Evolutionary conservation across 37 sponge, comb jelly and placozoan genomes (phyloP), one percentile per base, ranked within the genome.

Genomic region (Tethya wilhelma): DNA sequence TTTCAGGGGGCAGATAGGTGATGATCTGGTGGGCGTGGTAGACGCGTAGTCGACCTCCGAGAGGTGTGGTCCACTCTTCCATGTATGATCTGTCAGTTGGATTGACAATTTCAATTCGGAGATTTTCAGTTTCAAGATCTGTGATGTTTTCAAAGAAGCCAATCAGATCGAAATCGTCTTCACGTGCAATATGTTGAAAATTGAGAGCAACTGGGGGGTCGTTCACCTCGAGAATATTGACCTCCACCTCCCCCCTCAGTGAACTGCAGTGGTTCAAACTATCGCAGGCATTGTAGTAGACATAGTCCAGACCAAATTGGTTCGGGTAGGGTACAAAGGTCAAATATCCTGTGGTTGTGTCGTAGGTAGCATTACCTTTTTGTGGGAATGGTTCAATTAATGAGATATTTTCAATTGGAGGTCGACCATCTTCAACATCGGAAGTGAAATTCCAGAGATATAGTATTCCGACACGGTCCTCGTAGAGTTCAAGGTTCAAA

Each of bases 1-100:
- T 39, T 17, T 20, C 26, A 8, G 87, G 85, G 0, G 96, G 93
- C 12, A 79, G 80, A 33, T 96, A 96, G 37, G 93, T 90, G 31
- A 93, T 76, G 37, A 96, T 83, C 56, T 90, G 93, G 56, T 96
- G 91, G 25, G 87, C 88, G 32, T 96, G 90, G 67, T 89, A 96
- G 30, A 96, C 93, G 6, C 91, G 82, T 0, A 96, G 80, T 1
- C 20, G 41, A 7, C 87, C 96, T 37, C 90, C 85, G 25, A 71
- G 44, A 1, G 78, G 40, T 32, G 91, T 90, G 22, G 59, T 75
- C 67, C 82, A 78, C 34, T 59, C 63, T 40, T 73, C 76, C 23
- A 80, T 32, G 43, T 81, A 79, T 0, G 33, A 29, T 0, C 75
- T 56, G 20, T 67, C 56, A 56, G 36, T 66, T 0, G 72, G 76